phyloP scores from a whole-genome alignment of 1,140 invertebrate species.

The Bradysia coprophila region DNA sequence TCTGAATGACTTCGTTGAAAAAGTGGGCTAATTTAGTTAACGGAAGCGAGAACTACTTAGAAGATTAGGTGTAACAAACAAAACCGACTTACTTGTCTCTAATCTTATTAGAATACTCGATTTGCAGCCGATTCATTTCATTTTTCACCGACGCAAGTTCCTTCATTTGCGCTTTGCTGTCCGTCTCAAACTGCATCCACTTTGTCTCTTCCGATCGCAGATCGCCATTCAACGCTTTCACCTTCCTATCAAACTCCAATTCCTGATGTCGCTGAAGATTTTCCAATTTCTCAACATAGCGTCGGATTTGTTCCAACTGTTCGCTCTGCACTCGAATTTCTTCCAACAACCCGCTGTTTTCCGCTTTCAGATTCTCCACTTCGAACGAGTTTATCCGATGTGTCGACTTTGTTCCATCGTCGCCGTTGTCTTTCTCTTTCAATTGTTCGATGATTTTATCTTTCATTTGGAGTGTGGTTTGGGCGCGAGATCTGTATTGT shows the following conservation, averaged over 20 bases:
- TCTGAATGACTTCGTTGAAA: too few relatives aligned
- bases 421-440: conserved; percentile 22
- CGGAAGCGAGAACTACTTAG: too few relatives aligned
- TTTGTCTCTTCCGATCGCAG: not conserved
- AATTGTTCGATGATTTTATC: conserved; percentile 52
- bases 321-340: conserved; percentile 10
- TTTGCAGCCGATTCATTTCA: conserved; percentile 20
- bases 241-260: not conserved
- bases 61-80: too few relatives aligned
- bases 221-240: not conserved
- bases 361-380: conserved; percentile 12
- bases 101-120: conserved; percentile 13
- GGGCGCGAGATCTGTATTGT: conserved; percentile 49
- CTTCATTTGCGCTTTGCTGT: conserved; percentile 10
- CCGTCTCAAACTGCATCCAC: not conserved
- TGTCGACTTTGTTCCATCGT: conserved; percentile 18
- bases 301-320: conserved; percentile 7
- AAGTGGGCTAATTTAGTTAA: too few relatives aligned
- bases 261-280: conserved; percentile 5
- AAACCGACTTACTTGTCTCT: conserved; percentile 17
- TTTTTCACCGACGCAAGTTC: conserved; percentile 17
- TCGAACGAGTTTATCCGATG: conserved; percentile 24
- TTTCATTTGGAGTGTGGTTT: conserved; percentile 57
- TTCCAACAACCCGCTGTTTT: conserved; percentile 10
- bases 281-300: conserved; percentile 4